phyloP scores from a whole-genome alignment of 2,113 vertebrate genomes.

The Rattus norvegicus region GRCr8 NC_086020.1:38063001-38063500 shows the following conservation, averaged over 20 bases:
- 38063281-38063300: neutral
- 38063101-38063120: neutral
- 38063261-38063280: slow-evolving; percentile 12
- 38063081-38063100: slow-evolving; percentile 1
- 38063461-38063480: slow-evolving; percentile 38
- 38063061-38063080: slow-evolving; percentile 40
- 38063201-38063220: neutral
- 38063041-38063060: neutral
- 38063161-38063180: neutral
- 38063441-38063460: slow-evolving; percentile 8
- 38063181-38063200: neutral
- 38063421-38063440: slow-evolving; percentile 12
- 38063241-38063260: neutral
- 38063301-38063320: neutral
- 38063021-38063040: neutral
- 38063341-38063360: neutral
- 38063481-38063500: slow-evolving; percentile 45
- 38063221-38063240: slow-evolving; percentile 3
- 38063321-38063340: slow-evolving; percentile 52
- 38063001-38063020: neutral
- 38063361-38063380: neutral
- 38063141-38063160: neutral
- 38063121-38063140: neutral
- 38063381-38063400: neutral
- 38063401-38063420: neutral